Base-by-base conservation (phyloP, 2,888 invertebrate species). In the Andrena praecox region DNA sequence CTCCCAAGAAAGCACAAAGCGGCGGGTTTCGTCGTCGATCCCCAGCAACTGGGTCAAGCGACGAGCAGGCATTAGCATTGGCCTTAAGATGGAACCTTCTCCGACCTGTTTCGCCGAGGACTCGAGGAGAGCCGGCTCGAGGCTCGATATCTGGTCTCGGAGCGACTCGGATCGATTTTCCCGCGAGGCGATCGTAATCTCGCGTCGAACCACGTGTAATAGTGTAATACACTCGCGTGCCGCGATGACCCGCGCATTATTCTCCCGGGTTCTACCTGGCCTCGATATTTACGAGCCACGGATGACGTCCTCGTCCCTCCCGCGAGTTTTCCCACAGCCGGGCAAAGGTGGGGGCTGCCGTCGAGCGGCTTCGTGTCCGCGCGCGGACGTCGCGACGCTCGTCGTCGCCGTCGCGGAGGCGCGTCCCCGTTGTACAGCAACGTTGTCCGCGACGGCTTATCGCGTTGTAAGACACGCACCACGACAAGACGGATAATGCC, bases 401-500 rank as follows among this genome's bases (percentile, higher is more conserved):
- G 74, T 76, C 73, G 78, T n/a, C 74, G 79, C 31, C 56, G 68
- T 48, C 35, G 50, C 71, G 66, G 77, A 71, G 60, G 56, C 75
- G 62, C 27, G 64, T 54, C 54, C 16, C 33, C 70, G 74, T 80
- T 82, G 82, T 80, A 86, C 77, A 35, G 82, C 81, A 81, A 82
- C 77, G 75, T 87, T 89, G 87, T 89, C 80, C 85, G 70, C 87
- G 79, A 27, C 85, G 89, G 89, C 92, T 92, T 92, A 91, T 92
- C 92, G 83, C 90, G 84, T 91, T 92, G 92, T 92, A 91, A 92
- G 90, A 92, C 92, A 92, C 89, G 91, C 86, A 86, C 90, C 85
- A 85, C 87, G 85, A 92, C 92, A 92, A 88, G 90, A 80, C 80
- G 82, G 90, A 91, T 91, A 90, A 89, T 90, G 82, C 86, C 71